phyloP scores from a whole-genome alignment of 1,140 invertebrate species.

The Bombus affinis region DNA sequence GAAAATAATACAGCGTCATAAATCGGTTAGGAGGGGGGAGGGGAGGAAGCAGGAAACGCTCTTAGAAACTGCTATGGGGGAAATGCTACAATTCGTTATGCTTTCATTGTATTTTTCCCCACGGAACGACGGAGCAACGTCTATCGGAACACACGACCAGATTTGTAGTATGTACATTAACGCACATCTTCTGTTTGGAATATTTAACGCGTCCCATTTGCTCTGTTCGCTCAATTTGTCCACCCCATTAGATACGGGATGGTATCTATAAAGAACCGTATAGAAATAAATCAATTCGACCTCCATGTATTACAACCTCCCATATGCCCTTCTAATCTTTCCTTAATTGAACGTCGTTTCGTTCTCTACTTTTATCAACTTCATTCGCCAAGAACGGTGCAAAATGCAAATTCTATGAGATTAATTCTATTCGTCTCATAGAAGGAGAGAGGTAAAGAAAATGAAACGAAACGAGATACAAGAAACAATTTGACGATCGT shows the following conservation, averaged over 20 bases:
- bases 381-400: neutral
- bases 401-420: neutral
- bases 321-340: neutral
- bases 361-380: neutral
- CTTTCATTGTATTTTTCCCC: neutral
- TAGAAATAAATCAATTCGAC: constrained; percentile 16
- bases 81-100: constrained; percentile 7
- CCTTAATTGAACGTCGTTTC: neutral
- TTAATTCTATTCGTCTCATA: neutral
- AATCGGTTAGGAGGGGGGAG: neutral
- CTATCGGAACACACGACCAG: neutral
- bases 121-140: neutral
- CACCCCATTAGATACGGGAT: neutral
- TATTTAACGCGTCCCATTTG: constrained; percentile 31
- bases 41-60: neutral
- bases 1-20: neutral
- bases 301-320: neutral
- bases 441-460: neutral
- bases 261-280: neutral
- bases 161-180: neutral
- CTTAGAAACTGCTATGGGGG: neutral
- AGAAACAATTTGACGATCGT: neutral
- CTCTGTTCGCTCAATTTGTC: neutral
- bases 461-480: neutral
- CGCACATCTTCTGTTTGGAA: constrained; percentile 16